Conservation (phyloP, 1,140 invertebrate genomes). For the Trichonephila inaurata region DNA sequence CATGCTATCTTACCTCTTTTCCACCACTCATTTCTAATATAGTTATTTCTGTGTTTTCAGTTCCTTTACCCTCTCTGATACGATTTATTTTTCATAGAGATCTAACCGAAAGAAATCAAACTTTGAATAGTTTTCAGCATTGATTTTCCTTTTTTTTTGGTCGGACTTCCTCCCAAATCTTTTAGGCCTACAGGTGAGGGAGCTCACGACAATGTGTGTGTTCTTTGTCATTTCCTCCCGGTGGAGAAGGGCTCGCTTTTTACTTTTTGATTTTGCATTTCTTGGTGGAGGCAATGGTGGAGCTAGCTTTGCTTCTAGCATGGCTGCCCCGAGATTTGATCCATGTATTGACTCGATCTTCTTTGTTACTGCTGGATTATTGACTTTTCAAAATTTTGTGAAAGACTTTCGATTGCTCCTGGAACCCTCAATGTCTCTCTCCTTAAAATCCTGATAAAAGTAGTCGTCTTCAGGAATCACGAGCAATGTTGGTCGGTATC, state of each 20-base stretch:
- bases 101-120: constrained; percentile 75
- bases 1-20: constrained; percentile 47
- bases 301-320: constrained; percentile 68
- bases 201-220: constrained; percentile 34
- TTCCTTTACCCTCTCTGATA: neutral
- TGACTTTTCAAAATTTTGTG: constrained; percentile 52
- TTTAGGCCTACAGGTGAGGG: constrained; percentile 56
- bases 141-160: constrained; percentile 53
- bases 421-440: constrained; percentile 50
- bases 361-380: neutral
- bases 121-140: constrained; percentile 66
- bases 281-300: constrained; percentile 65
- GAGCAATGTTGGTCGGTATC: constrained; percentile 88
- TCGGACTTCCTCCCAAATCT: constrained; percentile 39
- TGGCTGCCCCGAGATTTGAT: constrained; percentile 57
- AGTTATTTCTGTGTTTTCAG: neutral
- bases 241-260: constrained; percentile 73
- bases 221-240: neutral
- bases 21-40: constrained; percentile 39
- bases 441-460: constrained; percentile 75
- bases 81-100: constrained; percentile 72
- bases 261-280: neutral
- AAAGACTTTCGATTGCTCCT: constrained; percentile 30
- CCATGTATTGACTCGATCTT: constrained; percentile 70
- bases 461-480: constrained; percentile 90